These are phyloP conservation scores for Phaetusa simplex DNA, from an alignment of 2,113 vertebrate species.

Conservation along the genomic window DNA sequence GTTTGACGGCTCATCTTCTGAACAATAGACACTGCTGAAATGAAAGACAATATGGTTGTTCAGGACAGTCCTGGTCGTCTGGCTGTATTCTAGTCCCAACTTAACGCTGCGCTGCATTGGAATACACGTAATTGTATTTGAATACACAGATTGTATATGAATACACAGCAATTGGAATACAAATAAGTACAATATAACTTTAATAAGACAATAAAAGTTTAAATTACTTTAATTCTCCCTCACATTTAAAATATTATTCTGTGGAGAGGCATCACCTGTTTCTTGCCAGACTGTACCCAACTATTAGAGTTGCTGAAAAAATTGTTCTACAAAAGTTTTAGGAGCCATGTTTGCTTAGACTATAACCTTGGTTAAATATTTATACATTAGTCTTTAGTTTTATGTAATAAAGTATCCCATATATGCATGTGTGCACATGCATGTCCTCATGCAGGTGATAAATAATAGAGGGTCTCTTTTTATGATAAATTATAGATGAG, in stretches of 20 bases:
- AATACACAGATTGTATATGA: no score
- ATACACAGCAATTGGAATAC: neutral
- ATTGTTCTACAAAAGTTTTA: neutral
- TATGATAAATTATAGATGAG: slow-evolving; percentile 58
- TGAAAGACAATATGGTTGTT: neutral
- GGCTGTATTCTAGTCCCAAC: neutral
- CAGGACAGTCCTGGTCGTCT: neutral
- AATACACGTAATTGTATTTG: neutral
- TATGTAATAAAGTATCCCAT: slow-evolving; percentile 21
- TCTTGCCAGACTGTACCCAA: neutral
- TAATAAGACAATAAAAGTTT: neutral
- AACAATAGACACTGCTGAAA: neutral
- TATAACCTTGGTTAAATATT: slow-evolving; percentile 31
- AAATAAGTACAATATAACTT: neutral
- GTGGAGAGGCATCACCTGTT: neutral
- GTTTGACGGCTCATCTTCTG: neutral
- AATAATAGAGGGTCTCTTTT: slow-evolving; percentile 60
- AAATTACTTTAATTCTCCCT: neutral
- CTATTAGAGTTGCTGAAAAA: neutral
- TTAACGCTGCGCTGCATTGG: neutral
- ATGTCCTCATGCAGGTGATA: slow-evolving; percentile 33
- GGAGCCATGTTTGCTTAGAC: neutral
- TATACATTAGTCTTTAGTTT: slow-evolving; percentile 20
- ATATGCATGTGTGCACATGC: slow-evolving; percentile 51
- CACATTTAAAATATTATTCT: neutral